Evolutionary conservation across 2,888 invertebrate species (phyloP), one percentile per base, ranked within the genome.

Genomic region (Hirtodrosophila trivittata): DNA sequence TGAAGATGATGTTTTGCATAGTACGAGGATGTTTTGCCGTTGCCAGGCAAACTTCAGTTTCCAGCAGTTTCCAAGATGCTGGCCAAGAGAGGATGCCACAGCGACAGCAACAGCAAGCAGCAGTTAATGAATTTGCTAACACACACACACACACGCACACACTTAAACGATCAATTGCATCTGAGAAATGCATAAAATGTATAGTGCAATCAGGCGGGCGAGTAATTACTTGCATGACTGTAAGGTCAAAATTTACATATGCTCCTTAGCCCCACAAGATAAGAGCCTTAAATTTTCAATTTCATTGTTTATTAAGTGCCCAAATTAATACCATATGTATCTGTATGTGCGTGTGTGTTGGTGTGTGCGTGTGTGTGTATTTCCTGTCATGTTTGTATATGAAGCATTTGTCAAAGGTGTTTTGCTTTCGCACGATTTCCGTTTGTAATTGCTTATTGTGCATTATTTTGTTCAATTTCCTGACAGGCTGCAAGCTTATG

Each of bases 221-320:
- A 66, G 60, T 75, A 85, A 80, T 80, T 85, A 85, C 70, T 71
- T 71, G 70, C 78, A 68, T 77, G 83, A 82, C 62, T 85, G 67
- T 71, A 57, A 74, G 51, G 38, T 33, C 52, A 37, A 62, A 77
- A 78, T 82, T 78, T 71, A 64, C 86, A 85, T 82, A 66, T 66
- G 56, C 28, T n/a, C 75, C 62, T 57, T 59, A 42, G 56, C 52
- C 58, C 59, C 50, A 55, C 45, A 32, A 64, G 81, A 76, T 86
- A 83, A 83, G 84, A 75, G 69, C 42, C 75, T 80, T 75, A 73
- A 81, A 77, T 77, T 75, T 86, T 84, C 81, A 82, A 81, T 82
- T 81, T 80, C 75, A 81, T 82, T 82, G 82, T 82, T 77, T 84
- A 82, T 86, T 86, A 84, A 86, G 77, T 86, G 81, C 69, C 47